These are phyloP conservation scores for Cotesia congregata DNA, from an alignment of 2,888 invertebrate genomes.

Conservation along the genomic window DNA sequence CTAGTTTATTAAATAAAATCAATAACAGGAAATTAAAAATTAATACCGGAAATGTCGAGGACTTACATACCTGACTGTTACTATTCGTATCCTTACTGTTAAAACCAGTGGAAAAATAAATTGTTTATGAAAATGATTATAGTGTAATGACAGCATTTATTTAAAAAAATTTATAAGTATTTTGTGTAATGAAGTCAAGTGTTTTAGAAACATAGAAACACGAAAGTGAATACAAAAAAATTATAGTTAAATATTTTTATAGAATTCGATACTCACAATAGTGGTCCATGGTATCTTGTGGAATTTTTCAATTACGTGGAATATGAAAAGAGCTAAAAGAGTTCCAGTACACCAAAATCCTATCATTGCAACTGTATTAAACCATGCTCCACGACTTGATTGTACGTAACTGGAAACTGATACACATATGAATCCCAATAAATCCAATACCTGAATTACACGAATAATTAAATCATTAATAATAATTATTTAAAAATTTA, in stretches of 20 bases:
- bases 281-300: conserved; percentile 89
- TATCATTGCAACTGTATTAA: conserved; percentile 84
- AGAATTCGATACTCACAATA: conserved; percentile 73
- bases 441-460: conserved; percentile 74
- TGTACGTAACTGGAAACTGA: conserved; percentile 74
- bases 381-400: conserved; percentile 78
- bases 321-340: conserved; percentile 83
- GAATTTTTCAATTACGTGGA: conserved; percentile 88
- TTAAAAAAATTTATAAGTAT: not conserved
- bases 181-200: conserved; percentile 1
- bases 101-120: conserved; percentile 28
- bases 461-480: conserved; percentile 43
- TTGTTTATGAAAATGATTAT: conserved; percentile 19
- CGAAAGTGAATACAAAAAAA: not conserved
- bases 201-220: not conserved
- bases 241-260: not conserved
- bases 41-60: conserved; percentile 7
- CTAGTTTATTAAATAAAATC: not conserved
- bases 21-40: conserved; percentile 12
- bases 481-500: conserved; percentile 5
- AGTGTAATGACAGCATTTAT: conserved; percentile 6
- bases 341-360: conserved; percentile 90
- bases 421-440: conserved; percentile 87
- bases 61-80: conserved; percentile 32
- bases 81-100: conserved; percentile 32